Evolutionary conservation across 2,888 invertebrate genomes (phyloP), one percentile per base, ranked within the genome.

Genomic region (Plebejus argus): DNA sequence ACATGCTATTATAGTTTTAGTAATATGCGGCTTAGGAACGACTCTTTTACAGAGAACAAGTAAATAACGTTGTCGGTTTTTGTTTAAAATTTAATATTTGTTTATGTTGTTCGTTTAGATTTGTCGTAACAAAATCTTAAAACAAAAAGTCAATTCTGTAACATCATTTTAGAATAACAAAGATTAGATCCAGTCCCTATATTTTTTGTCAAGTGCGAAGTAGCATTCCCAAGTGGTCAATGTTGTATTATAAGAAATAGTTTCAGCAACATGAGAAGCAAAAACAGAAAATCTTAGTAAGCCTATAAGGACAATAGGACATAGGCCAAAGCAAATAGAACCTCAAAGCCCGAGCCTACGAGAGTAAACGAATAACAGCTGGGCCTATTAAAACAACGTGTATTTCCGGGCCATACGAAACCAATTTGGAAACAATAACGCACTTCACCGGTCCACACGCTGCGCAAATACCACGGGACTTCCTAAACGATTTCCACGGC

Each of bases 341-440:
- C 58, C 58, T 58, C n/a, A 58, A 58, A 66, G 28, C 61, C 4
- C 23, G 12, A 23, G 12, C 15, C 74, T 8, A 74, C 28, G 49
- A 23, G 49, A 72, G 18, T 18, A 28, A 74, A 74, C 53, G 49
- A 23, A 74, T 53, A 53, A 18, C 28, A 45, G 20, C 45, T 39
- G 23, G 53, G 56, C 53, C 71, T 61, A 72, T 72, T 77, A 56
- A 77, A 77, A 77, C 53, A 76, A 76, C 53, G 77, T 77, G 66
- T 70, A 74, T 79, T 76, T 70, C 28, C 76, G 12, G 28, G 28
- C 74, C 39, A 74, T 49, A 78, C 76, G 76, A 79, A 79, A 79
- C 76, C 79, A 79, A 79, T 79, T 76, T 77, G 56, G 77, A 77
- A 78, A 76, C 76, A 79, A 78, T 79, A 79, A 79, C 77, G 76